Base-by-base conservation (phyloP, 2,888 invertebrate species). In the Mythimna albipuncta region DNA sequence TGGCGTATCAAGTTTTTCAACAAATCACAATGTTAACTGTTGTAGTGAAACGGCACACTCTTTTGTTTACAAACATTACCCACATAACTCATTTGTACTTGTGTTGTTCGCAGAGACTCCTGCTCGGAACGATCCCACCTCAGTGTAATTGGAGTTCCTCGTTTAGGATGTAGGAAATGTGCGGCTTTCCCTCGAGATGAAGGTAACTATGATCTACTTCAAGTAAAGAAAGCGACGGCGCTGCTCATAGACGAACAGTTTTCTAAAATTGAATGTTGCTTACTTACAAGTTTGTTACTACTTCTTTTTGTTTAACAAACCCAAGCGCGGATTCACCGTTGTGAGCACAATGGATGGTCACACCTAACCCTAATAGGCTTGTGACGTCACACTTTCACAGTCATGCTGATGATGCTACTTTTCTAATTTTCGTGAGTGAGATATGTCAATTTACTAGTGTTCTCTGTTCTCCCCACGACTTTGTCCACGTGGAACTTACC, bases 101-200 rank as follows among this genome's bases (percentile, higher is more conserved):
- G 54, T 26, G 58, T 72, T 65, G 79, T 70, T 87, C 85, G n/a
- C 91, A 96, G 96, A 71, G 95, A 96, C 80, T 94, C 95, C 62
- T 95, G 95, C 84, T 95, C 96, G 2, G 96, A 96, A 86, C 89
- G 96, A 69, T 96, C 96, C 80, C 95, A 96, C 90, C 94, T 96
- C 88, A 96, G 96, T 88, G 95, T 96, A 58, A 91, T 96, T 68
- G 96, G 96, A 90, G 97, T 97, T 90, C 97, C 97, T 92, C 96
- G 96, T 44, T 93, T 97, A 87, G 97, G 97, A 86, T 97, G 97
- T 94, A 94, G 96, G 88, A 97, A 97, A 91, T 97, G 97, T 89
- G 96, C 96, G 71, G 95, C 96, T 74, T 93, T 96, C 79, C 94
- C 96, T 64, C 97, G 94, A 85, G 94, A 93, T 79, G 94, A 96